Evolutionary conservation across 2,888 invertebrate species (phyloP).

Genomic region (Callinectes sapidus): DNA sequence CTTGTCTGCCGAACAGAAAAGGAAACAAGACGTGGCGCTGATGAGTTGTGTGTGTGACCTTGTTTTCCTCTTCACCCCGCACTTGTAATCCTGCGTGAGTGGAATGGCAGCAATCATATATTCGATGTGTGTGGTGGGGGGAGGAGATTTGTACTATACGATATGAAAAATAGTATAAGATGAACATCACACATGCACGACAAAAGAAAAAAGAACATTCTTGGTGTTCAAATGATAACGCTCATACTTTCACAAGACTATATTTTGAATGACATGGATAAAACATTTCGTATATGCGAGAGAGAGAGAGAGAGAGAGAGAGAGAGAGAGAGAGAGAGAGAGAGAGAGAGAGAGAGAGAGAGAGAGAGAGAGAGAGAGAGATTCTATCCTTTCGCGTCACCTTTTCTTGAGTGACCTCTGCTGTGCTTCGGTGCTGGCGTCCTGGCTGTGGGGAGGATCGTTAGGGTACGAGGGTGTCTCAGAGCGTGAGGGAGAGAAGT

Average conservation of each 20-base stretch:
- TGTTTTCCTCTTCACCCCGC: no score
- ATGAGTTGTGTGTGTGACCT: no score
- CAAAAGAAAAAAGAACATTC: background rate
- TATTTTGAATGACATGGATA: background rate
- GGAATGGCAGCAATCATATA: no score
- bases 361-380: background rate
- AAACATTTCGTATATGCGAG: background rate
- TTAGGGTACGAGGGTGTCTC: background rate
- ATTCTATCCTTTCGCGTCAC: background rate
- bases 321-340: no score
- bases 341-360: background rate
- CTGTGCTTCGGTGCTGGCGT: background rate
- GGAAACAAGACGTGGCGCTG: no score
- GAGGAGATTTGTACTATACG: no score
- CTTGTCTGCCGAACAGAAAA: no score
- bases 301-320: slow-evolving; percentile 27
- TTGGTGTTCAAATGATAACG: background rate
- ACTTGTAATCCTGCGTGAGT: no score
- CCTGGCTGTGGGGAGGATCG: background rate
- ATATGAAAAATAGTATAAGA: background rate
- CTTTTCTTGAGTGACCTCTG: background rate
- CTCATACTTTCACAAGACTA: background rate
- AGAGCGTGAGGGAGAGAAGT: background rate
- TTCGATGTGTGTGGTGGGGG: no score
- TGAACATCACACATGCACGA: no score